Evolutionary conservation across 2,113 vertebrate species (phyloP).

Genomic region (Bambusicola thoracicus): DNA sequence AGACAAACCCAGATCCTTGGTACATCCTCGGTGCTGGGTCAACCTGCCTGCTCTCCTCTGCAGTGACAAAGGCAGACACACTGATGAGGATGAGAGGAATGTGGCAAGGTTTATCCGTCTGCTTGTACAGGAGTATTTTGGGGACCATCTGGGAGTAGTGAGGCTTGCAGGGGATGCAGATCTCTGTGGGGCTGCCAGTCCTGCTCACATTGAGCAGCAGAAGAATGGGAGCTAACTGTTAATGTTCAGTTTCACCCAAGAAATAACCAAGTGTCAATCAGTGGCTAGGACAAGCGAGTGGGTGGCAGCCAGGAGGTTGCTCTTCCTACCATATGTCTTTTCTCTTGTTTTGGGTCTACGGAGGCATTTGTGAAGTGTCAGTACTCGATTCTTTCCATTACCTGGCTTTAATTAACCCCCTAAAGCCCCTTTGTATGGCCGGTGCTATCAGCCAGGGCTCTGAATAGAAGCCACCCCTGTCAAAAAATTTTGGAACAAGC

Average conservation of each 20-base stretch:
- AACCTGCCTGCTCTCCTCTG: not conserved
- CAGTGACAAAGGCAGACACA: not conserved
- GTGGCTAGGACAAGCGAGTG: not conserved
- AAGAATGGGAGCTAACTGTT: not conserved
- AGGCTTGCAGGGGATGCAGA: not conserved
- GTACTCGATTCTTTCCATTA: conserved; percentile 48
- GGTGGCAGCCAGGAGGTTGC: not conserved
- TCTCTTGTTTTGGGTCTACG: not conserved
- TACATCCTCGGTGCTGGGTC: not conserved
- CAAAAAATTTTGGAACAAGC: conserved; percentile 67
- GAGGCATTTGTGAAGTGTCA: conserved; percentile 45
- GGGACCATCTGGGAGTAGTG: not conserved
- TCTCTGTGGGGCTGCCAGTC: not conserved
- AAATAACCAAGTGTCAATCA: not conserved
- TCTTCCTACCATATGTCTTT: conserved; percentile 43
- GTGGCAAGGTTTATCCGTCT: not conserved
- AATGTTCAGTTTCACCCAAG: not conserved
- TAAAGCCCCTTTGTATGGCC: conserved; percentile 51
- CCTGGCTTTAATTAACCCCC: conserved; percentile 69
- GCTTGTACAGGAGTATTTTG: fast-evolving
- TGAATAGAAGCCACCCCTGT: conserved; percentile 51
- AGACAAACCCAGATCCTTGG: not conserved
- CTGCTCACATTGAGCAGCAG: not conserved
- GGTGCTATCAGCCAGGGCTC: conserved; percentile 35
- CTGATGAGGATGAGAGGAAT: fast-evolving